These are phyloP conservation scores for Pterocles burchelli DNA, from an alignment of 2,113 vertebrate species.

Conservation along the genomic window DNA sequence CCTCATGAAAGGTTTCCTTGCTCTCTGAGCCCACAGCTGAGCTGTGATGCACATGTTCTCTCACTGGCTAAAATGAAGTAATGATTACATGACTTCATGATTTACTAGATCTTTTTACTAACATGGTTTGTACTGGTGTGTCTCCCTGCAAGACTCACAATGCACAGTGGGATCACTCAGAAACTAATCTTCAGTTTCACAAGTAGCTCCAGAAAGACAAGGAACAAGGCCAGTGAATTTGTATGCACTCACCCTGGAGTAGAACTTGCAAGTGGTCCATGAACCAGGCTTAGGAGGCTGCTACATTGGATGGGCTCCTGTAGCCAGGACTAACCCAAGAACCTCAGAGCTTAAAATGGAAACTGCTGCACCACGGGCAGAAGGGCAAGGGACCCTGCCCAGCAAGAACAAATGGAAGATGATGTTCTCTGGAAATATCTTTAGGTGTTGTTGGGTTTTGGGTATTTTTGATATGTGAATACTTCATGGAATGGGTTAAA, in stretches of 20 bases:
- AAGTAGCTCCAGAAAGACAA: background rate
- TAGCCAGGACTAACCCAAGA: background rate
- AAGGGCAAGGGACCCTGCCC: background rate
- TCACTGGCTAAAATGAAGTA: background rate
- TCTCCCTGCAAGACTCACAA: background rate
- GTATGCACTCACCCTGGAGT: background rate
- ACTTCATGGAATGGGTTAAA: background rate
- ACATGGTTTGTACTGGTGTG: background rate
- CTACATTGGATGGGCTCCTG: background rate
- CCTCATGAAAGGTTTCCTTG: background rate
- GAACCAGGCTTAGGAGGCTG: background rate
- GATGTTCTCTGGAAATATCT: background rate
- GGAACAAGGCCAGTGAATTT: background rate
- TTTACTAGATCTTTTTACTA: background rate
- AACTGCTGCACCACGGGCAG: fast-evolving
- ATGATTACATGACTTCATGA: too few species aligned
- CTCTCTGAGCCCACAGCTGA: background rate
- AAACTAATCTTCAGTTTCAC: background rate
- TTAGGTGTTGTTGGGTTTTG: background rate
- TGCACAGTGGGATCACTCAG: background rate
- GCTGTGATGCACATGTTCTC: background rate
- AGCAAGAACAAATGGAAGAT: background rate
- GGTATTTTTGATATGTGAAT: background rate
- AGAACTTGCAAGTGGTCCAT: background rate
- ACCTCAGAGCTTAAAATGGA: background rate